Conservation (phyloP, 2,113 vertebrate genomes). For the Mirza zaza region DNA sequence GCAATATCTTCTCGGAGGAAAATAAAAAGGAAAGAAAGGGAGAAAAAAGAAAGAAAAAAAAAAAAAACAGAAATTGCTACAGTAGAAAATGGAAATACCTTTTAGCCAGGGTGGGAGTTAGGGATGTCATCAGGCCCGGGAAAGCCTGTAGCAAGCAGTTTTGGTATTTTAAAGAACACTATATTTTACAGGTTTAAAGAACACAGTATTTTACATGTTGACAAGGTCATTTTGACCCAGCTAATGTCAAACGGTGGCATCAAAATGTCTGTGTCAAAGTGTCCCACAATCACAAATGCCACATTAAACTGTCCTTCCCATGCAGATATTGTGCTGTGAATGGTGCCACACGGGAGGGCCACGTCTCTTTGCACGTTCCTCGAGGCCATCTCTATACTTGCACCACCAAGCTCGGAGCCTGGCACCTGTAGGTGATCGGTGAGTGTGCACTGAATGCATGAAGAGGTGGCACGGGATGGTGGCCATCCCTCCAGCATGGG, state of each 20-base stretch:
- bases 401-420: background rate
- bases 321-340: rapidly evolving
- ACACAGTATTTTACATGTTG: background rate
- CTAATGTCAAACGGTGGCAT: background rate
- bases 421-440: rapidly evolving
- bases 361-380: background rate
- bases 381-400: background rate
- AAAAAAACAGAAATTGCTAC: background rate
- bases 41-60: background rate
- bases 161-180: background rate
- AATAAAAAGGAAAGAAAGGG: background rate
- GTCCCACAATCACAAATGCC: background rate
- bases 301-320: background rate
- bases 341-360: rapidly evolving
- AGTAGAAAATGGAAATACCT: background rate
- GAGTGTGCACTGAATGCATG: background rate
- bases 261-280: background rate
- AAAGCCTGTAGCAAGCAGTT: background rate
- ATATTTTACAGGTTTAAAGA: background rate
- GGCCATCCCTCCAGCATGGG: background rate
- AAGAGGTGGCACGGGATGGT: rapidly evolving
- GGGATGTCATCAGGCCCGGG: too few species aligned
- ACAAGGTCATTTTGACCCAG: background rate
- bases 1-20: background rate
- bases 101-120: background rate